Base-by-base conservation (phyloP, 2,113 vertebrate species). In the Pelecanus crispus region DNA sequence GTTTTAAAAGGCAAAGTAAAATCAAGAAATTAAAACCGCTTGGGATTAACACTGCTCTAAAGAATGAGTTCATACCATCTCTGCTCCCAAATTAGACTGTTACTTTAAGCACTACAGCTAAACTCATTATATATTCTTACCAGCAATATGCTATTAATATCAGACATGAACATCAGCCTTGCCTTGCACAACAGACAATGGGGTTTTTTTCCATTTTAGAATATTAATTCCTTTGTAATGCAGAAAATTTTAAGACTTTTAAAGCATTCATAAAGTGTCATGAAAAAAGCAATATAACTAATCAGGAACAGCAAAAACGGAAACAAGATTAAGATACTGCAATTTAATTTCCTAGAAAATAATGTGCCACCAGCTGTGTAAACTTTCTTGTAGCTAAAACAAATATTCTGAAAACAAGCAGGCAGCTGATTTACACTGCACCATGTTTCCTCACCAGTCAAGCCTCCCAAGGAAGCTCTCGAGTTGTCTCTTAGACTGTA, bases 321-420 rank as follows among this genome's bases (percentile, higher is more conserved):
- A 86, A 95, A 87, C 13, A 36, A 87, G 77, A 92, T 92, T 80
- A 97, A 94, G 84, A 81, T 82, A 96, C 0, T 81, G 15, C 53
- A 85, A 80, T 81, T 75, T 79, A 81, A 92, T 92, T 96, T 97
- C 90, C 94, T 92, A 86, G 63, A 94, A 97, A 97, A 97, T 94
- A 91, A 95, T 21, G 58, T 44, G 63, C 53, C 84, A 79, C 81
- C 52, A 97, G 82, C 78, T 97, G 80, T 97, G 87, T 73, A 89
- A 93, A 93, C 94, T 93, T 80, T 92, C 70, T 92, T 67, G 40
- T 78, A 85, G 59, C 59, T 95, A 88, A 87, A 95, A 81, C 59
- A 90, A 96, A 94, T 86, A 94, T 12, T 81, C 65, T 65, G 66
- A 89, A 96, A 90, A 94, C n/a, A 96, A 92, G 87, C 42, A 92